Evolutionary conservation across 2,797 vertebrate genomes (phyloP), one percentile per base, ranked within the genome.

Genomic region (Melanotaenia pygmaea): DNA sequence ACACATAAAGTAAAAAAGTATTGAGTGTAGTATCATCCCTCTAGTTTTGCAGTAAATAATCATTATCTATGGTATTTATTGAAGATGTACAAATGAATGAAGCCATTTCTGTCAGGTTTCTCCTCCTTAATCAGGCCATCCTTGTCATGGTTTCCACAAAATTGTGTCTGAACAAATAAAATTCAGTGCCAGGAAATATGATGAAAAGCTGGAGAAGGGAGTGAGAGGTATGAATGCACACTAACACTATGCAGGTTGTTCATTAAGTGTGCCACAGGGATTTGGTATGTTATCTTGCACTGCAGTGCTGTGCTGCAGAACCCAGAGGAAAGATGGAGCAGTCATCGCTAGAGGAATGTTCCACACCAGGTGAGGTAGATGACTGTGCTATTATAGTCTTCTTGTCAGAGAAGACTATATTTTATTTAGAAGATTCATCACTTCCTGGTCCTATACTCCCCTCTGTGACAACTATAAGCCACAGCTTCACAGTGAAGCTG

Each of bases 201-300:
- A 60, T 77, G 70, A 69, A 64, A 56, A 43, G 59, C 24, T 64
- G 59, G 34, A 70, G 69, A 50, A 70, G 54, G 57, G 57, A 37
- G 59, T 0, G 38, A 77, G 61, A 62, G 12, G 43, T 83, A 74
- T 26, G 5, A 67, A 50, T 37, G 50, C 57, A 26, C 40, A 60
- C 12, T 32, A 57, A 62, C 40, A 30, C 43, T 34, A 34, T 83
- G 72, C 76, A 81, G 87, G 68, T 59, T 82, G 78, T 85, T 91
- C 87, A 86, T 91, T 91, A 91, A 64, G 62, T 60, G 66, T 72
- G 76, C 80, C 77, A 71, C 12, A 22, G 76, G 80, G 79, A 81
- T 66, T 56, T 34, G 73, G 72, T 73, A 30, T 82, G 80, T 78
- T 72, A 81, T 72, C 72, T 81, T 69, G 75, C 13, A 34, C 75